Conservation (phyloP, 2,113 vertebrate genomes). For the Caloenas nicobarica region DNA sequence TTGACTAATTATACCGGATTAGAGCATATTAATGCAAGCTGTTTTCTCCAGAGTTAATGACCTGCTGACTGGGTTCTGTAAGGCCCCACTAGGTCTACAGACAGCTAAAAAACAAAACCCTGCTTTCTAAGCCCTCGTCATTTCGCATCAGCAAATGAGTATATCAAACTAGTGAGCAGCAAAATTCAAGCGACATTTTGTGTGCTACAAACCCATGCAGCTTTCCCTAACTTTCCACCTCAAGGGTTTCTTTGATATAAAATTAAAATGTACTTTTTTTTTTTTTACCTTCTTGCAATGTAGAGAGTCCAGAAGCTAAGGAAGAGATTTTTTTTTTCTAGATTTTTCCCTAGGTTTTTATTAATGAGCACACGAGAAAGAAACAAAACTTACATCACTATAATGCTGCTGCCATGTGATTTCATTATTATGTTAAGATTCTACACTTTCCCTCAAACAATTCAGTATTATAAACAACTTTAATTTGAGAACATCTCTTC, state of each 20-base stretch:
- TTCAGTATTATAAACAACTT: not conserved
- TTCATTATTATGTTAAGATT: not conserved
- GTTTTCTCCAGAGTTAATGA: constrained; percentile 96
- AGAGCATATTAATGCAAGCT: constrained; percentile 99
- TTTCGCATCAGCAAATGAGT: constrained; percentile 85
- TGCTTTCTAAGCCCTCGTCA: constrained; percentile 84
- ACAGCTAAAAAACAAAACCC: constrained; percentile 83
- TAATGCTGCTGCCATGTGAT: not conserved
- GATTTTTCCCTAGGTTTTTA: not conserved
- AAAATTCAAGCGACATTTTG: constrained; percentile 82
- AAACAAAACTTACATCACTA: not conserved
- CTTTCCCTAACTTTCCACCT: constrained; percentile 78
- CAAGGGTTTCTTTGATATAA: constrained; percentile 82
- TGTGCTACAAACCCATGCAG: constrained; percentile 74
- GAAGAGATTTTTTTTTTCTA: not conserved
- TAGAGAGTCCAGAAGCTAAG: constrained; percentile 1
- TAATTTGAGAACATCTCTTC: no score
- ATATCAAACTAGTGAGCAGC: constrained; percentile 82
- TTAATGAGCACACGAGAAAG: not conserved
- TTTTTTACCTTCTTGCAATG: constrained; percentile 42
- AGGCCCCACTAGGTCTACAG: constrained; percentile 80
- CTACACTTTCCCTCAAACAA: not conserved
- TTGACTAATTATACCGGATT: constrained; percentile 99
- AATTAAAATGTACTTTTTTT: constrained; percentile 73
- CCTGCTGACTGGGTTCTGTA: constrained; percentile 86